Conservation (phyloP, 2,888 invertebrate genomes). For the Caenorhabditis macrosperma region DNA sequence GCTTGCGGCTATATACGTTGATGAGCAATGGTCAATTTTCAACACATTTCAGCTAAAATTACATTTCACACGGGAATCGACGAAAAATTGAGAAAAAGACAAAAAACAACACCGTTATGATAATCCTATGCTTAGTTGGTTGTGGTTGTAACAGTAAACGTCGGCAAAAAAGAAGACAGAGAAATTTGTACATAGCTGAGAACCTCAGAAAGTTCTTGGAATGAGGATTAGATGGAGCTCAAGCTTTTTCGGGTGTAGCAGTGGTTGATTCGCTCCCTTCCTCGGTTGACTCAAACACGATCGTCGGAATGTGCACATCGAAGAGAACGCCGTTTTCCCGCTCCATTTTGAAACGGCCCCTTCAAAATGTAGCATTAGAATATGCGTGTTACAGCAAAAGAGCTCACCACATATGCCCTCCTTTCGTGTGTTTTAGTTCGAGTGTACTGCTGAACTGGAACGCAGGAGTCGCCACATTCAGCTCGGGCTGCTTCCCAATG, state of each 20-base stretch:
- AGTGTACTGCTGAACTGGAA: conserved; percentile 75
- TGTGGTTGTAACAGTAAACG: not conserved
- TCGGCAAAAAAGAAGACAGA: not conserved
- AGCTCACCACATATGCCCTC: conserved; percentile 95
- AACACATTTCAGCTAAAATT: not conserved
- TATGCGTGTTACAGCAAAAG: not conserved
- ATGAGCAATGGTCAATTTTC: conserved; percentile 1
- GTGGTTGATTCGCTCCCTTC: conserved; percentile 50
- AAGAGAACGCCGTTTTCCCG: conserved; percentile 96
- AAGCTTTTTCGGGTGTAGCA: conserved; percentile 43
- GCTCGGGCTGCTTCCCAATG: conserved; percentile 71
- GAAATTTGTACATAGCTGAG: conserved; percentile 25
- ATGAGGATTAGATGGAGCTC: not conserved
- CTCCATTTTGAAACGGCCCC: conserved; percentile 97
- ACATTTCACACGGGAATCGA: not conserved
- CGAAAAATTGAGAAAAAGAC: not conserved
- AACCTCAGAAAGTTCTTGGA: not conserved
- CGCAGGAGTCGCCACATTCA: conserved; percentile 68
- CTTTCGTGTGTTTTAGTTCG: conserved; percentile 81
- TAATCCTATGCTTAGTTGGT: conserved; percentile 5
- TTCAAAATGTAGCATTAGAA: conserved; percentile 78
- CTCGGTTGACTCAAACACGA: conserved; percentile 87
- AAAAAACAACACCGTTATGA: not conserved
- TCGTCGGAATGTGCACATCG: conserved; percentile 97
- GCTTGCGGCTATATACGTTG: not conserved